Evolutionary conservation across 2,888 invertebrate genomes (phyloP), one percentile per base, ranked within the genome.

Genomic region (Polydrusus tereticollis): DNA sequence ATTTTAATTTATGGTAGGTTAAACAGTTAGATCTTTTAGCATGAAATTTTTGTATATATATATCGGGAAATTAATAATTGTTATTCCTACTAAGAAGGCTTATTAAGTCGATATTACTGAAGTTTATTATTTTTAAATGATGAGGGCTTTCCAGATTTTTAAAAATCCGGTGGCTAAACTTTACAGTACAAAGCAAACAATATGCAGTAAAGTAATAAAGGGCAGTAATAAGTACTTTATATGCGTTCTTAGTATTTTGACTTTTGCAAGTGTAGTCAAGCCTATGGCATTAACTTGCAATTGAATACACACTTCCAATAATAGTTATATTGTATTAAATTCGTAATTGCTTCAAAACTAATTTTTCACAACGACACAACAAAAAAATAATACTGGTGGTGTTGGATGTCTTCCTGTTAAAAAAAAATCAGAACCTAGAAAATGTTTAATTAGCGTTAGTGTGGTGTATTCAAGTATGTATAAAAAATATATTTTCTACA

Each of bases 401-500:
- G 43, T 63, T 36, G 33, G 36, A 63, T 63, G 63, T 63, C 63
- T 63, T 63, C 63, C 63, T 36, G 33, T 33, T 12, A 62, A 63
- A 47, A 60, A 23, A 20, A 43, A 60, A 26, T 21, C 33, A 47
- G 29, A 45, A 50, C 16, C 50, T 63, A 45, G 33, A 10, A 63
- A 18, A 60, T 47, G 50, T 62, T 62, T 60, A 23, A 60, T 62
- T 50, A 63, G 63, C 21, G 47, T 45, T 47, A 62, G 62, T 45
- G 21, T 55, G 29, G 33, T 50, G 63, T 45, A 26, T 45, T 63
- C 63, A 43, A 36, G 33, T 47, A 33, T 63, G 63, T 63, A 63
- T 47, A 63, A 47, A 63, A n/a, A 63, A 63, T 63, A 63, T 47
- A 50, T 63, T 63, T 63, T 63, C 63, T 63, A 63, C 63, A 63